Evolutionary conservation across 2,113 vertebrate species (phyloP).

Genomic region (Aplodontia rufa): DNA sequence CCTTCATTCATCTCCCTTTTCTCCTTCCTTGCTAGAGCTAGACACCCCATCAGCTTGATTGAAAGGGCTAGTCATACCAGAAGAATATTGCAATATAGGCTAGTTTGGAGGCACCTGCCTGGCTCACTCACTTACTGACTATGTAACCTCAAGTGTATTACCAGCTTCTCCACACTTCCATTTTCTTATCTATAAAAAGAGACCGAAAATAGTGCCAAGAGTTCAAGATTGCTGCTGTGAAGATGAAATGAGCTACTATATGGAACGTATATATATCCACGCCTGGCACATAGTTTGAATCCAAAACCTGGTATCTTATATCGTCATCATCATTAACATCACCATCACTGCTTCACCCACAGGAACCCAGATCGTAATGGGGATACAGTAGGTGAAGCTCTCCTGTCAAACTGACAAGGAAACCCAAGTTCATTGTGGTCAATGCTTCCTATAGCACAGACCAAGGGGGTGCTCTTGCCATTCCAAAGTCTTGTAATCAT

Average conservation of each 20-base stretch:
- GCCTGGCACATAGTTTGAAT: not conserved
- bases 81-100: too few relatives aligned
- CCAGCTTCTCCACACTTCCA: not conserved
- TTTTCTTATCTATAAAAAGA: not conserved
- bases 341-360: not conserved
- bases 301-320: not conserved
- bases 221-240: not conserved
- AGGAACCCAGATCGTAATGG: not conserved
- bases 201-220: not conserved
- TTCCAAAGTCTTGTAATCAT: not conserved
- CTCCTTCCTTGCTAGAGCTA: not conserved
- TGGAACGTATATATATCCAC: rapidly evolving
- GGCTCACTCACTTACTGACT: not conserved
- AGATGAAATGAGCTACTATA: not conserved
- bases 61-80: not conserved
- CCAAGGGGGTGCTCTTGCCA: not conserved
- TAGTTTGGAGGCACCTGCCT: not conserved
- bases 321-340: not conserved
- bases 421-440: not conserved
- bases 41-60: not conserved
- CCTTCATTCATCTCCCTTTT: not conserved
- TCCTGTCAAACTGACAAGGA: not conserved
- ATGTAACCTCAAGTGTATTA: not conserved
- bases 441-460: not conserved
- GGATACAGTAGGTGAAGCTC: not conserved